Base-by-base conservation (phyloP, 2,797 vertebrate genomes). In the Decapterus maruadsi region DNA sequence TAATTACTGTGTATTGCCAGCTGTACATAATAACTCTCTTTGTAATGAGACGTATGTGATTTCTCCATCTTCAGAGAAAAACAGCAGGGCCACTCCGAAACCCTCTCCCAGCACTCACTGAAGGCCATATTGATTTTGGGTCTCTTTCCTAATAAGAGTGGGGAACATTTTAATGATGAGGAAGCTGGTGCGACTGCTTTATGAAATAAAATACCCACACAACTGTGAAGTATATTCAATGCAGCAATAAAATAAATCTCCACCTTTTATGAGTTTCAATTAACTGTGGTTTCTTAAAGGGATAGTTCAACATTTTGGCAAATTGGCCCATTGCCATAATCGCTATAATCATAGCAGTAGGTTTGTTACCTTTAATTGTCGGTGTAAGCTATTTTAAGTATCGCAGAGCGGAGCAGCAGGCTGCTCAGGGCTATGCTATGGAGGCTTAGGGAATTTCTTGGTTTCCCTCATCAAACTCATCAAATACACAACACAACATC, bases 41-140 rank as follows among this genome's bases (percentile, higher is more conserved):
- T 77, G 10, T 81, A 83, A 85, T 73, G 61, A 83, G 56, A 68
- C 34, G 14, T 80, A 17, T 67, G 59, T 75, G 46, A 29, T 70
- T 77, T 66, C 53, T 54, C 45, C 29, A 67, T 60, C 34, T 6
- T 13, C 42, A 16, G 36, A 80, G 31, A 77, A 55, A 77, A 75
- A 69, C 26, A 63, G 64, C 14, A 61, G 36, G 6, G 48, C 3
- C 36, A 50, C 11, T 83, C 26, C 68, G 70, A 43, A 74, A 59
- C 34, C 34, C 75, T 87, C 62, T 70, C 34, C 68, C 38, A 71
- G 19, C 1, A 1, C 31, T 34, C 10, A 46, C 63, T 57, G 45
- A 48, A 20, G 36, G 61, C 26, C 4, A 1, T 68, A 85, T 90
- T 73, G 87, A 90, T 89, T 89, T 90, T 73, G 10, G 20, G 16